Evolutionary conservation across 1,140 invertebrate genomes (phyloP).

Genomic region (Micrasema minimum): DNA sequence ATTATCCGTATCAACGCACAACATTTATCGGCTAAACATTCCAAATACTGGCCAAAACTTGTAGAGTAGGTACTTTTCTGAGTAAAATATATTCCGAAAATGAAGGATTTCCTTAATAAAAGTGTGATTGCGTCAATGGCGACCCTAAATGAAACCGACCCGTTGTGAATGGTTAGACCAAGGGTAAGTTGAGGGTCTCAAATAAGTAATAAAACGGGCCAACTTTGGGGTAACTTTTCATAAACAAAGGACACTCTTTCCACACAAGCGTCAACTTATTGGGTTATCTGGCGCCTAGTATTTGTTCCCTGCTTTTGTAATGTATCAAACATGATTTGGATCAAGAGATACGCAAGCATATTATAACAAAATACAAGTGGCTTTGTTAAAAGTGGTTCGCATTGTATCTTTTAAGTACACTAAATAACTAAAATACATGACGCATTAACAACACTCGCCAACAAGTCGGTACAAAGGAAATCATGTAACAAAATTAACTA

Average conservation of each 20-base stretch:
- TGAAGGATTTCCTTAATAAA: constrained; percentile 10
- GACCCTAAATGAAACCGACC: neutral
- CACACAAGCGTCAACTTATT: constrained; percentile 12
- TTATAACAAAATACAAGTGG: neutral
- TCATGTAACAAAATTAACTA: too few relatives aligned
- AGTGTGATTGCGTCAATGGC: neutral
- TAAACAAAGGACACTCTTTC: constrained; percentile 13
- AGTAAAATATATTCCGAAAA: too few relatives aligned
- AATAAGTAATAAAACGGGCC: constrained; percentile 27
- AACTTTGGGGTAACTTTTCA: constrained; percentile 18
- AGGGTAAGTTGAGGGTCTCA: neutral
- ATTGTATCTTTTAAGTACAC: neutral
- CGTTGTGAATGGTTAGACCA: neutral
- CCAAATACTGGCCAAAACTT: too few relatives aligned
- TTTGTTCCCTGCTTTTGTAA: neutral
- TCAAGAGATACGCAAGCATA: neutral
- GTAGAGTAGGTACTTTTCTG: too few relatives aligned
- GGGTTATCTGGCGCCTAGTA: neutral
- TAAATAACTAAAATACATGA: too few relatives aligned
- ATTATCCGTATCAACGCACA: too few relatives aligned
- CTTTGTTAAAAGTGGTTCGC: neutral
- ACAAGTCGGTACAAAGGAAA: too few relatives aligned
- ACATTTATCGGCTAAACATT: too few relatives aligned
- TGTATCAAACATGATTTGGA: neutral
- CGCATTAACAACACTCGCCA: too few relatives aligned